Percentiles rank a stretch among this genome's conserved stretches.
Conservation (phyloP, 1,140 invertebrate species). For the Rhagoletis pomonella region DNA sequence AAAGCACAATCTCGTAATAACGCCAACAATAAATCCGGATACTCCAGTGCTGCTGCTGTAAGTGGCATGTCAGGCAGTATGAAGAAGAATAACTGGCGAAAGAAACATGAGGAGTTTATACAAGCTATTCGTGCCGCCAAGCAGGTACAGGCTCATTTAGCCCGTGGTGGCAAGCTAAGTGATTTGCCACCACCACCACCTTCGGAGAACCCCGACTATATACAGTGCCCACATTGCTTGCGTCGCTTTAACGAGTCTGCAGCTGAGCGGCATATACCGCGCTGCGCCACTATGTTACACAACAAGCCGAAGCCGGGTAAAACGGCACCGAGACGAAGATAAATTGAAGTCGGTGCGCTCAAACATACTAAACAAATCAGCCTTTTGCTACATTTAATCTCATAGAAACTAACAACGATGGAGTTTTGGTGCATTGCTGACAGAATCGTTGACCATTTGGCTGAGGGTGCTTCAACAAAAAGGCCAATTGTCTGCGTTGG, state of each 20-base stretch:
- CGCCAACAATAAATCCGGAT: conserved; percentile 61
- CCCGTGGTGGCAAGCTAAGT: conserved; percentile 88
- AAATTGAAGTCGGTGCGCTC: not conserved
- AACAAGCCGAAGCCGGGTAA: conserved; percentile 82
- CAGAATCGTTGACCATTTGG: not conserved
- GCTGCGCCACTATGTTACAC: conserved; percentile 88
- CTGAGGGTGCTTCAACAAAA: not conserved
- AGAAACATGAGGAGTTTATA: conserved; percentile 95
- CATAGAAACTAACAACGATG: conserved; percentile 14
- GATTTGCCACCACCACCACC: conserved; percentile 93
- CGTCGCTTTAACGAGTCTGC: conserved; percentile 90
- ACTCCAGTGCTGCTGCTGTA: conserved; percentile 63
- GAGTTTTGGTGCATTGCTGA: not conserved
- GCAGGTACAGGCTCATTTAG: conserved; percentile 87
- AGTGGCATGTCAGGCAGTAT: conserved; percentile 53
- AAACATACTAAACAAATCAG: not conserved
- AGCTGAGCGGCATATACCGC: conserved; percentile 94
- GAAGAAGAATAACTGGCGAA: conserved; percentile 88
- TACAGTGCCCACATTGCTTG: conserved; percentile 92
- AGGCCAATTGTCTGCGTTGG: conserved; percentile 22
- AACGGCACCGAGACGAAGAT: conserved; percentile 21
- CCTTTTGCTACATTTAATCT: conserved; percentile 2
- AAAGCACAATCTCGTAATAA: conserved; percentile 61
- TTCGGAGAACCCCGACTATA: conserved; percentile 90
- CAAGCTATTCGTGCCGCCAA: conserved; percentile 92